Evolutionary conservation across 2,888 invertebrate species (phyloP).

Genomic region (Leptinotarsa tumamoca): DNA sequence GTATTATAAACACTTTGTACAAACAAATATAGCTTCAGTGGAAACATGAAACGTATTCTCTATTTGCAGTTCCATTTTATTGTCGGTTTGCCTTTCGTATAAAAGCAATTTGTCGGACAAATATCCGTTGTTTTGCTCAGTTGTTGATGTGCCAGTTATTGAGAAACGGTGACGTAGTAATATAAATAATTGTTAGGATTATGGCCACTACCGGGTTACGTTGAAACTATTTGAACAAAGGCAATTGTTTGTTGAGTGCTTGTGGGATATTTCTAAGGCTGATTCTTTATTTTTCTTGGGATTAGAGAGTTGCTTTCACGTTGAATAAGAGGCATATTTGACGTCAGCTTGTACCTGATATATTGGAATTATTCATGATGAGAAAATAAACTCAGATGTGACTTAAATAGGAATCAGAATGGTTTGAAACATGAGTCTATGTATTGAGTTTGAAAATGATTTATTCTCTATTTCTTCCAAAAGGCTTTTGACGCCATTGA

Average conservation of each 20-base stretch:
- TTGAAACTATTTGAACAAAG: conserved; percentile 12
- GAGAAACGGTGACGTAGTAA: not conserved
- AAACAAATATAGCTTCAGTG: conserved; percentile 20
- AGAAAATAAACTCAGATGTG: too few relatives aligned
- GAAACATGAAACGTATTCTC: conserved; percentile 24
- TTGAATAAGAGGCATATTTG: too few relatives aligned
- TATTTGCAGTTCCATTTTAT: conserved; percentile 17
- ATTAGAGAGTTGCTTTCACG: not conserved
- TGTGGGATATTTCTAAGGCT: not conserved
- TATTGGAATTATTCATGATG: too few relatives aligned
- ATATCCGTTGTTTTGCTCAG: conserved; percentile 17
- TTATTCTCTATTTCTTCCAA: too few relatives aligned
- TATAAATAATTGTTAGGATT: not conserved
- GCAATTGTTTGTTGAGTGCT: not conserved
- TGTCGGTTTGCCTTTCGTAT: conserved; percentile 20
- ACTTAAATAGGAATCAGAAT: too few relatives aligned
- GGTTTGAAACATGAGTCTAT: too few relatives aligned
- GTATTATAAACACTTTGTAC: conserved; percentile 21
- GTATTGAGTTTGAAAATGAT: too few relatives aligned
- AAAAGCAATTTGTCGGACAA: conserved; percentile 27
- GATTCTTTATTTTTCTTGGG: not conserved
- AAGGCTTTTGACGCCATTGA: too few relatives aligned
- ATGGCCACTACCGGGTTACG: conserved; percentile 13
- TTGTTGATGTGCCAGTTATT: conserved; percentile 5
- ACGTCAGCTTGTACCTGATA: too few relatives aligned